Evolutionary conservation across 2,113 vertebrate genomes (phyloP).

Genomic region (Todiramphus chloris): DNA sequence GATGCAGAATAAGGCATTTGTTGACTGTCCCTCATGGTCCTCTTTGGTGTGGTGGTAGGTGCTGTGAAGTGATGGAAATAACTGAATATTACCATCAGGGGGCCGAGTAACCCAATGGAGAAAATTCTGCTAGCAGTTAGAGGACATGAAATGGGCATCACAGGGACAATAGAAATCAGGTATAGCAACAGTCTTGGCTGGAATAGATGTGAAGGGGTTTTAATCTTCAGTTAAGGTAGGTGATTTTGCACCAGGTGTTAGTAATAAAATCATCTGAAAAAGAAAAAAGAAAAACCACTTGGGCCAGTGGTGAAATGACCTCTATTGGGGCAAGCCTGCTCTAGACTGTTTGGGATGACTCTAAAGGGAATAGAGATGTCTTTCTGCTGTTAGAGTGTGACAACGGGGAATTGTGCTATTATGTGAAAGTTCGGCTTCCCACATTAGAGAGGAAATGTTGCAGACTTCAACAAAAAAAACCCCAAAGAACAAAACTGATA

Average conservation of each 20-base stretch:
- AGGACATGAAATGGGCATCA: neutral
- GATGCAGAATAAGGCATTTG: neutral
- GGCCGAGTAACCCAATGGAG: neutral
- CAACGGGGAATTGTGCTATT: neutral
- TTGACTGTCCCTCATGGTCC: neutral
- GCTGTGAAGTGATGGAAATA: neutral
- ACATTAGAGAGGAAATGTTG: neutral
- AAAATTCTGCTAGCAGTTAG: too few relatives aligned
- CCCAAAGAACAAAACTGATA: neutral
- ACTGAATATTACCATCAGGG: neutral
- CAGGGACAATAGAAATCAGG: neutral
- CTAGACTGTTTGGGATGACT: neutral
- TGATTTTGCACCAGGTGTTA: neutral
- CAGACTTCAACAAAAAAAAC: neutral
- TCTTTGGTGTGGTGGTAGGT: neutral
- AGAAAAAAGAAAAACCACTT: neutral
- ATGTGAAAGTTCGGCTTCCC: neutral
- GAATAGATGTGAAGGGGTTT: neutral
- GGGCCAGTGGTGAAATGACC: neutral
- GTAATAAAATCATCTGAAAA: neutral
- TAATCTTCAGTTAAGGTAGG: neutral
- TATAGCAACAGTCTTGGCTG: neutral
- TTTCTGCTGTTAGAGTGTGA: neutral
- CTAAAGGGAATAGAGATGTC: neutral
- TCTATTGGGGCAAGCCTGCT: neutral